These are phyloP conservation scores for Corbicula japonica DNA, from an alignment of 2,888 invertebrate genomes.

Conservation along the genomic window DNA sequence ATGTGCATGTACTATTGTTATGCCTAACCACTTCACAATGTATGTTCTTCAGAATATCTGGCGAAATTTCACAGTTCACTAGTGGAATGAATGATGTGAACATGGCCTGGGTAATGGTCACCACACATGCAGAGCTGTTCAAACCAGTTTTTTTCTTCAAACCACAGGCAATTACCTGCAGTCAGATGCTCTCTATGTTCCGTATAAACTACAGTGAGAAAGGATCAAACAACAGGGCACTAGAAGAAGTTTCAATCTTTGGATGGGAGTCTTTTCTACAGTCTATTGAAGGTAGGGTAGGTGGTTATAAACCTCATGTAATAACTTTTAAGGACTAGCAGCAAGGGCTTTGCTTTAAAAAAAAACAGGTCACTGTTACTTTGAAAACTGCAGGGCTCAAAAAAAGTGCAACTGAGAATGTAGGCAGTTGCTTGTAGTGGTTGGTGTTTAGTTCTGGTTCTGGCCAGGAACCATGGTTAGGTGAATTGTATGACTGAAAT, in stretches of 20 bases:
- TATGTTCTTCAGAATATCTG: constrained; percentile 26
- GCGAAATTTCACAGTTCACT: constrained; percentile 31
- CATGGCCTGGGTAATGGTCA: constrained; percentile 27
- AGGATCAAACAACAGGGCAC: constrained; percentile 38
- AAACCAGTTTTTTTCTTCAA: constrained; percentile 30
- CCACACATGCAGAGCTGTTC: constrained; percentile 27
- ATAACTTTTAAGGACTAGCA: not conserved
- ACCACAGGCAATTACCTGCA: constrained; percentile 12
- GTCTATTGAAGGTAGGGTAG: constrained; percentile 45
- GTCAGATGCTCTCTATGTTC: constrained; percentile 21
- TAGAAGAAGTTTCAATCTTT: constrained; percentile 39
- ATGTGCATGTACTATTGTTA: too few species aligned
- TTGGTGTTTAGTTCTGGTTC: too few species aligned
- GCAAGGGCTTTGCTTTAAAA: constrained; percentile 4
- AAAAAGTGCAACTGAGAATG: too few species aligned
- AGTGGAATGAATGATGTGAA: constrained; percentile 40
- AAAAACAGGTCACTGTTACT: too few species aligned
- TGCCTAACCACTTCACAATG: too few species aligned
- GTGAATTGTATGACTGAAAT: too few species aligned
- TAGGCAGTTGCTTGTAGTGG: too few species aligned
- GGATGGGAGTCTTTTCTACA: constrained; percentile 44
- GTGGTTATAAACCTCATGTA: constrained; percentile 1
- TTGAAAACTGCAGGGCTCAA: too few species aligned
- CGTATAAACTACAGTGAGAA: constrained; percentile 30
- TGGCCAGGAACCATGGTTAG: too few species aligned